phyloP scores from a whole-genome alignment of 1,140 invertebrate genomes.

The Eurosta solidaginis region DNA sequence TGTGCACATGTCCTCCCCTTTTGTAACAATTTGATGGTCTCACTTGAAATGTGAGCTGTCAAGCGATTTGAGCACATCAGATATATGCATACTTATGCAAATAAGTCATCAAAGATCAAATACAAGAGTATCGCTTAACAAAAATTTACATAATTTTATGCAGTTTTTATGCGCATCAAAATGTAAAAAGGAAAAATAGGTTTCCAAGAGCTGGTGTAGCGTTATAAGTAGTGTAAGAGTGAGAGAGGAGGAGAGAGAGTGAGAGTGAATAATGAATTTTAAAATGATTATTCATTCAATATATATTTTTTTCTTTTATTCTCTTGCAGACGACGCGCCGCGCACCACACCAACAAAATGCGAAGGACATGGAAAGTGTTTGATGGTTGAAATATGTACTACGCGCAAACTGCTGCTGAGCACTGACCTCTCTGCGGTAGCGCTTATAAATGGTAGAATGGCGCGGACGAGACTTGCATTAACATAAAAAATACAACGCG shows the following conservation, averaged over 20 bases:
- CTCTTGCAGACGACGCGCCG: not conserved
- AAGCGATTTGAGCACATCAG: not conserved
- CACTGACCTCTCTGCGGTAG: not conserved
- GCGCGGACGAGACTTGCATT: not conserved
- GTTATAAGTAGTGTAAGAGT: too few relatives aligned
- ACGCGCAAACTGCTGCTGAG: not conserved
- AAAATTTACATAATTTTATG: slow-evolving; percentile 2
- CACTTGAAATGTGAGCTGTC: not conserved
- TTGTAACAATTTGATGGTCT: not conserved
- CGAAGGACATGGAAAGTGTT: not conserved
- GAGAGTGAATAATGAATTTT: not conserved
- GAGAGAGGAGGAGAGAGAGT: not conserved
- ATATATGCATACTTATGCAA: slow-evolving; percentile 4
- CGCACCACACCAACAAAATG: not conserved
- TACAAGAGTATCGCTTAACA: not conserved
- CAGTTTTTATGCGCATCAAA: too few relatives aligned
- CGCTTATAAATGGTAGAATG: not conserved
- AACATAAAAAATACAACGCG: not conserved
- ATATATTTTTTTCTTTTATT: not conserved
- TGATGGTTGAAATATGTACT: not conserved
- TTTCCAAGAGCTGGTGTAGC: too few relatives aligned
- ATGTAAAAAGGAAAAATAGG: too few relatives aligned
- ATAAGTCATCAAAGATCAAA: not conserved
- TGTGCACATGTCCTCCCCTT: too few relatives aligned
- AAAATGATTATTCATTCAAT: not conserved